Base-by-base conservation (phyloP, 2,888 invertebrate genomes). In the Tetranychus truncatus region DNA sequence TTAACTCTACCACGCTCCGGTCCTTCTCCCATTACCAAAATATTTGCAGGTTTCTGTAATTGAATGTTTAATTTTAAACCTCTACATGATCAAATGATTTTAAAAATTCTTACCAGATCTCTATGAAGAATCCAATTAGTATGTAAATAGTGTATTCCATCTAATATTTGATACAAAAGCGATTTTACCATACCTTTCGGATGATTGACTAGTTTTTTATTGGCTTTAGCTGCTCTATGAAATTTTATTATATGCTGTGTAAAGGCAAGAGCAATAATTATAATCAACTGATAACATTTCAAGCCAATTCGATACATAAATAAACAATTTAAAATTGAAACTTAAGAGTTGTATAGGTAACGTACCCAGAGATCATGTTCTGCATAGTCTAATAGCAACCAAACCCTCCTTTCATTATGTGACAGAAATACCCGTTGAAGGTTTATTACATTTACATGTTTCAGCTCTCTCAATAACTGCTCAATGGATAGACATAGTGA, bases 21-120 rank as follows among this genome's bases (percentile, higher is more conserved):
- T 0, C 96, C 97, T 85, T 99, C 97, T 9, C 97, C 99, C 96
- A 99, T 99, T 34, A 99, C 96, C 77, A 99, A 85, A 81, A 99
- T 99, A 84, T 99, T 99, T 4, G 99, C 97, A 75, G 96, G 96
- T 88, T 99, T 99, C 87, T 92, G 83, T 82, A 71, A 75, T 67
- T 65, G 67, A 44, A 15, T 65, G 45, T 20, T 18, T 20, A 76
- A n/a, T 20, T 44, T 21, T 11, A 20, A 24, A 69, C 11, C 5
- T 11, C 11, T 11, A 69, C 11, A 71, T 67, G 34, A 75, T 76
- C 74, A 67, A 76, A n/a, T 66, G 3, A 67, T 74, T 74, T 9
- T 74, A 3, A 20, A n/a, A 66, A 65, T 34, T 18, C 69, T 24
- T 85, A 91, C 91, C 86, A 96, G 86, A 87, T 96, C 96, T 83